Percentiles rank a stretch among this genome's conserved stretches.
Evolutionary conservation across 35 echinoderm and acorn worm species (phyloP).

Genomic region (Patiria miniata): DNA sequence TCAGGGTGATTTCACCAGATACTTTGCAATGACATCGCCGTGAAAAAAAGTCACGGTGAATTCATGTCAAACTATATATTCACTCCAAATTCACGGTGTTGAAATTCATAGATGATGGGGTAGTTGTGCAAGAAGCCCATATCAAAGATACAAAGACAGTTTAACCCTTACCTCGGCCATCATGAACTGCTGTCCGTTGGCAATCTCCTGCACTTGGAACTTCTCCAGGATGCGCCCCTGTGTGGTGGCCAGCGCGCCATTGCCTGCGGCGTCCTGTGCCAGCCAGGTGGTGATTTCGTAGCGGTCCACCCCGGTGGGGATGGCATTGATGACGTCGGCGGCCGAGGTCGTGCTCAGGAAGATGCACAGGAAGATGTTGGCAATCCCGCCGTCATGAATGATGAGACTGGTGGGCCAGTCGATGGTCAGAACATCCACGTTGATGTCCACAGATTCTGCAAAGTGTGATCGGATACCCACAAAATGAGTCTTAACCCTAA

Average conservation of each 20-base stretch:
- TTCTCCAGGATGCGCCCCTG: not conserved
- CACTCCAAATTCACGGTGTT: no score
- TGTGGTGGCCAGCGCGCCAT: slow-evolving; percentile 14
- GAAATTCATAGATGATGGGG: no score
- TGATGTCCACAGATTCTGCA: slow-evolving; percentile 35
- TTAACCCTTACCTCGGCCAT: not conserved
- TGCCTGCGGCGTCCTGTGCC: not conserved
- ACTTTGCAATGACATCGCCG: no score
- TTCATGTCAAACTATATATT: no score
- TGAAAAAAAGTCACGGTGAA: no score
- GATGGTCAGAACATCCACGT: not conserved
- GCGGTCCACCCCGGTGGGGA: not conserved
- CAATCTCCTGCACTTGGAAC: not conserved
- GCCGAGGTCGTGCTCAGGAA: slow-evolving; percentile 1
- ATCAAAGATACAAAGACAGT: no score
- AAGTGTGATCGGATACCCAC: no score
- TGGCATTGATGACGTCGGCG: slow-evolving; percentile 12
- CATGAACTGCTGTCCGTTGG: slow-evolving; percentile 5
- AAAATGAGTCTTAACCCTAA: no score
- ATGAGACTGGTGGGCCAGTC: slow-evolving; percentile 26
- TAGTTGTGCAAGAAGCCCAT: no score
- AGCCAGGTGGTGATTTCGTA: slow-evolving; percentile 30
- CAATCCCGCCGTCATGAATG: not conserved
- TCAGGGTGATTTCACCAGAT: no score
- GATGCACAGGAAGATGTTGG: slow-evolving; percentile 15